phyloP scores from a whole-genome alignment of 2,113 vertebrate genomes.

The Macrotis lagotis region DNA sequence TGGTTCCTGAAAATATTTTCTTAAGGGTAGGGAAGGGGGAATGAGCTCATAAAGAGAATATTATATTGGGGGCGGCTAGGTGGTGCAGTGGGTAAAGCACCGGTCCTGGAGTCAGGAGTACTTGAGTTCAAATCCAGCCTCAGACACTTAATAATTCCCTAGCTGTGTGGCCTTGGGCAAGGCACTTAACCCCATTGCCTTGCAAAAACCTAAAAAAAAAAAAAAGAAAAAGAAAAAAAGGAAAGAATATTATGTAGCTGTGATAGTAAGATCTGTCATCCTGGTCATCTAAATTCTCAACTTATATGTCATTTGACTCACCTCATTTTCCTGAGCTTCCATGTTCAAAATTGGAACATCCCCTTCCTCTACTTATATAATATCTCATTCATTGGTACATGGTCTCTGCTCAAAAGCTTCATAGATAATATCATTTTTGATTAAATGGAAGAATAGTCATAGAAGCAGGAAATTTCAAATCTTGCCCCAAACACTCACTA shows the following conservation, averaged over 20 bases:
- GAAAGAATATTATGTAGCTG: no score
- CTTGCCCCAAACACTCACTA: neutral
- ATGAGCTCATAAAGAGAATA: no score
- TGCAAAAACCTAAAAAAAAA: no score
- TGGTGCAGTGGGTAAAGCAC: no score
- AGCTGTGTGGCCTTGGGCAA: no score
- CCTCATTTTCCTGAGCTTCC: neutral
- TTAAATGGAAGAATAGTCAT: neutral
- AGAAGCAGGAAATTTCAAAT: neutral
- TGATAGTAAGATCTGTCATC: neutral
- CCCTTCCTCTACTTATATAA: neutral
- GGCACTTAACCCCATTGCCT: no score
- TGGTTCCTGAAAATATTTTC: neutral
- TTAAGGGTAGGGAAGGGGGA: neutral
- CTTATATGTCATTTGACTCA: neutral
- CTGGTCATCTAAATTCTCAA: no score
- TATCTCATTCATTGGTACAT: neutral
- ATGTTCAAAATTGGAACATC: neutral
- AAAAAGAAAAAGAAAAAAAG: no score
- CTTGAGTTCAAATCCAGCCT: no score
- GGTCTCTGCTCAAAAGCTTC: neutral
- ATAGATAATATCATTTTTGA: neutral
- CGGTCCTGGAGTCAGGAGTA: no score
- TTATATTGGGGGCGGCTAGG: no score
- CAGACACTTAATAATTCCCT: no score